Base-by-base conservation (phyloP, 2,888 invertebrate genomes). In the Tetranychus truncatus region DNA sequence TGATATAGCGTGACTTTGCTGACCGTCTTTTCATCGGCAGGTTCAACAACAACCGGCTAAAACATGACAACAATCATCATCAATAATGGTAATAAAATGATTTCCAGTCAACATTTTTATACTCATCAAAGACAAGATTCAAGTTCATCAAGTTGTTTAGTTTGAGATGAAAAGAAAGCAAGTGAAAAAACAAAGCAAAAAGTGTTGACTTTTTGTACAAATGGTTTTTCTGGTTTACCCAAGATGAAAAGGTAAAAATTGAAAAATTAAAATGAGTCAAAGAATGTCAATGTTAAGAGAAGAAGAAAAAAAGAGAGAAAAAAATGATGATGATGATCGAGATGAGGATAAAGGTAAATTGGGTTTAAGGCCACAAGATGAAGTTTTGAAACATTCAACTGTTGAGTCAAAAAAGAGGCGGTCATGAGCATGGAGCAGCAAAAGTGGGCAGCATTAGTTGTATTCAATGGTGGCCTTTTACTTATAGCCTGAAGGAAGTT, bases 401-500 rank as follows among this genome's bases (percentile, higher is more conserved):
- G 55, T 15, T 15, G 55, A 55, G 15, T 9, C 55, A 55, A 55
- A 55, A 55, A 55, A 55, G 55, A 55, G 55, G 55, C 55, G 55
- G 55, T 55, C 55, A 55, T 55, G 6, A 55, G 55, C 55, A 55
- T 55, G 55, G 55, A 55, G 55, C 34, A 55, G 55, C 34, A 15
- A 55, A 55, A 55, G 55, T 55, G 55, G 55, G 55, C 55, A 55
- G 55, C 55, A 34, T 55, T 5, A 55, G 55, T 9, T 55, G 15
- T 15, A 55, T 55, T 55, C 55, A 55, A 55, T 55, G 55, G 55
- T 55, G 55, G 55, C 55, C 69, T 69, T 69, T 24, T n/a, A n/a
- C 69, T n/a, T 24, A 24, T 18, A n/a, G 69, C 15, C 21, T 69
- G 24, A 9, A 24, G n/a, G 69, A 24, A 24, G n/a, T 9, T 11